Evolutionary conservation across 2,797 vertebrate genomes (phyloP).

Genomic region (Enteromius treurensis): DNA sequence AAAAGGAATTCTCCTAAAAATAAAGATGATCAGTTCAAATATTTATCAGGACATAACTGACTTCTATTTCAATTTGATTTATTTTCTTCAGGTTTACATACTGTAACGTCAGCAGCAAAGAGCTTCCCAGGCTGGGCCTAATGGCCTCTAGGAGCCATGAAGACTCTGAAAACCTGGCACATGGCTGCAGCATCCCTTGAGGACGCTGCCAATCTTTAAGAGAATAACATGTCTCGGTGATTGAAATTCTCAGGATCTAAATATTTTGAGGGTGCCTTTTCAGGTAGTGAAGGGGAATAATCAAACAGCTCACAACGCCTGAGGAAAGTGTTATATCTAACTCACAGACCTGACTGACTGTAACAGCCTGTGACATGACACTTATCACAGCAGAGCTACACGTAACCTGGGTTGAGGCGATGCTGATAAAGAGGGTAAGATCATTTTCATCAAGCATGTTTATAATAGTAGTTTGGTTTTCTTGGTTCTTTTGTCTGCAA

Average conservation of each 20-base stretch:
- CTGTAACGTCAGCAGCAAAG: not conserved
- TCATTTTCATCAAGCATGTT: not conserved
- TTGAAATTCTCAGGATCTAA: conserved; percentile 16
- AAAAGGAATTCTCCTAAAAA: not conserved
- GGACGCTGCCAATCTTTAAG: not conserved
- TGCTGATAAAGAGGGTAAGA: not conserved
- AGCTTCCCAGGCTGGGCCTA: not conserved
- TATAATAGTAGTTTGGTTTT: not conserved
- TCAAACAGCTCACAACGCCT: not conserved
- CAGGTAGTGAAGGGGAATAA: conserved; percentile 12
- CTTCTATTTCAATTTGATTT: not conserved
- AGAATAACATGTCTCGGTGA: conserved; percentile 9
- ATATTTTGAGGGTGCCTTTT: conserved; percentile 23
- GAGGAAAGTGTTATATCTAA: conserved; percentile 17
- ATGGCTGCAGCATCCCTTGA: not conserved
- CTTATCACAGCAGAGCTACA: conserved; percentile 20
- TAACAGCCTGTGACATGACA: not conserved
- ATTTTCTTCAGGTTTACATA: not conserved
- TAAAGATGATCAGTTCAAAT: not conserved
- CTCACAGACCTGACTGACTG: conserved; percentile 4
- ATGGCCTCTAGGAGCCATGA: conserved; percentile 1
- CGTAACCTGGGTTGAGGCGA: not conserved
- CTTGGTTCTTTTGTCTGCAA: not conserved
- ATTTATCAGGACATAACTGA: not conserved
- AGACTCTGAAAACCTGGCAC: conserved; percentile 14